Conservation (phyloP, 2,888 invertebrate genomes). For the Laothoe populi region DNA sequence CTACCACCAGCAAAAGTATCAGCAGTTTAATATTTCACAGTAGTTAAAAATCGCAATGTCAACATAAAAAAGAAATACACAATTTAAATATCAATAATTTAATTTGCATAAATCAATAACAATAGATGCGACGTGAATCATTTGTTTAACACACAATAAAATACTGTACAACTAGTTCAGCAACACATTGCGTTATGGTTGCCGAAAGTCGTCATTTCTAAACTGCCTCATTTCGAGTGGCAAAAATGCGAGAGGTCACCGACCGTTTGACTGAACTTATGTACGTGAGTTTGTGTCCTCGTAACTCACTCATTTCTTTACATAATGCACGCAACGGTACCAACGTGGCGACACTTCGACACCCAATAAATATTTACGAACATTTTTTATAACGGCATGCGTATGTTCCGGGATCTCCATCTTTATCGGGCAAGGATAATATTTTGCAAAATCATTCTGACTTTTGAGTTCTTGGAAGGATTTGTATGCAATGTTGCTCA, state of each 20-base stretch:
- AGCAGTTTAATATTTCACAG: no score
- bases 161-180: neutral
- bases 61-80: no score
- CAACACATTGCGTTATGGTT: neutral
- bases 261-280: constrained; percentile 52
- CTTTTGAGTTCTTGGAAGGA: constrained; percentile 10
- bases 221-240: constrained; percentile 41
- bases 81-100: neutral
- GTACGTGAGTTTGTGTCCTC: constrained; percentile 45
- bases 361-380: constrained; percentile 35
- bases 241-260: constrained; percentile 62
- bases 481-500: neutral
- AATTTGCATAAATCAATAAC: neutral
- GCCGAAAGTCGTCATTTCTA: constrained; percentile 34
- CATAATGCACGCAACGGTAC: constrained; percentile 48
- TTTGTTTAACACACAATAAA: neutral
- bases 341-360: constrained; percentile 31
- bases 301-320: constrained; percentile 52
- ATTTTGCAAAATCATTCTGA: constrained; percentile 1
- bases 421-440: constrained; percentile 2
- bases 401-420: neutral
- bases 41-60: no score
- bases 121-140: neutral
- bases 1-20: no score
- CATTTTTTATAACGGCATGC: constrained; percentile 20